phyloP scores from a whole-genome alignment of 2,113 vertebrate species.

The Myotis davidii region DNA sequence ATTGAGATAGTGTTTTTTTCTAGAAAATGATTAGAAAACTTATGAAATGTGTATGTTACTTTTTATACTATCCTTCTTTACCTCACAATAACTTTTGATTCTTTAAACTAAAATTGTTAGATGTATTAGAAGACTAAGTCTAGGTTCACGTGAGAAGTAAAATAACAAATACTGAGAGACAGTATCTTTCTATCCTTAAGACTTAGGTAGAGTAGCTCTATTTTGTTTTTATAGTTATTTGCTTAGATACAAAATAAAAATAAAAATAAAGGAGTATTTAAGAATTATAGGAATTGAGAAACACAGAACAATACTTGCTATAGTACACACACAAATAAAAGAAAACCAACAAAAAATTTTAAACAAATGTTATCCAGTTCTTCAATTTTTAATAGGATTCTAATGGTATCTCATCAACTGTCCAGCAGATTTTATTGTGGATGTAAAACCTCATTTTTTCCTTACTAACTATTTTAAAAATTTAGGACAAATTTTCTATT shows the following conservation, averaged over 20 bases:
- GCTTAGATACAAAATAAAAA: background rate
- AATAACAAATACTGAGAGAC: background rate
- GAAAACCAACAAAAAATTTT: background rate
- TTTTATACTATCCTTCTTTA: background rate
- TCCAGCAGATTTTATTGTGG: background rate
- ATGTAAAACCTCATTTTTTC: background rate
- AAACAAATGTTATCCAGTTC: background rate
- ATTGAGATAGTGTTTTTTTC: background rate
- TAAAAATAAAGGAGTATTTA: background rate
- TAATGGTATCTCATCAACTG: background rate
- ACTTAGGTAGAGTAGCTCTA: background rate
- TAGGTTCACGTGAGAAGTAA: background rate
- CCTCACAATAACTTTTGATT: background rate
- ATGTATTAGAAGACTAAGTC: background rate
- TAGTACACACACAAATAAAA: background rate
- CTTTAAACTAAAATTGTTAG: background rate
- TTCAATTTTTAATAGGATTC: background rate
- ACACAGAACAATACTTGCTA: background rate
- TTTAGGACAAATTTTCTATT: background rate
- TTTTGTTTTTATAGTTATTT: conserved; percentile 15
- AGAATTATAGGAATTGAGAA: background rate
- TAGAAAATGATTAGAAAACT: background rate
- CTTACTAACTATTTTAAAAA: background rate
- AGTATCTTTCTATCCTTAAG: background rate
- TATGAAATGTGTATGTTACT: background rate